These are phyloP conservation scores for Tortricodes alternella DNA, from an alignment of 2,888 invertebrate genomes.

Conservation along the genomic window DNA sequence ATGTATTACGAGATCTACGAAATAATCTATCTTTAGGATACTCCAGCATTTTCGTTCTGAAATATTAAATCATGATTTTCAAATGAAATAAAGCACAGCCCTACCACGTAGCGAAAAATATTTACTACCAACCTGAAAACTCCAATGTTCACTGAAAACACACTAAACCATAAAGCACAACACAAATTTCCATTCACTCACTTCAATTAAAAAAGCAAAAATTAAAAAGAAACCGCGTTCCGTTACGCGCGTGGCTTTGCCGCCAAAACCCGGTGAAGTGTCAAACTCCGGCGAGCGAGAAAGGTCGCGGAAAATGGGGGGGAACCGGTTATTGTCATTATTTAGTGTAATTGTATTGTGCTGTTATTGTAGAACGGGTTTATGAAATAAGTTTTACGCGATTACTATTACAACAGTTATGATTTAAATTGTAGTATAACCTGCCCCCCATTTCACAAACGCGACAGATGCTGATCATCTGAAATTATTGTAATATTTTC, in stretches of 20 bases:
- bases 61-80: no score
- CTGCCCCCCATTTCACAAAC: no score
- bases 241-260: conserved; percentile 46
- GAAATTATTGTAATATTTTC: no score
- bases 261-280: conserved; percentile 69
- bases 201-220: conserved; percentile 19
- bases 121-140: conserved; percentile 31
- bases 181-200: conserved; percentile 16
- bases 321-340: conserved; percentile 40
- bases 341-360: conserved; percentile 17
- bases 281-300: conserved; percentile 58
- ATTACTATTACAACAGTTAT: no score
- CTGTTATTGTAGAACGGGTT: background rate
- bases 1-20: no score
- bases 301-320: conserved; percentile 57
- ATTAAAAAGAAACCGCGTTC: conserved; percentile 22
- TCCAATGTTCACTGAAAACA: conserved; percentile 6
- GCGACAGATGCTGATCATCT: no score
- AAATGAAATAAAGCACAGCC: no score
- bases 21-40: no score
- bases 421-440: no score
- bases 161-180: conserved; percentile 24
- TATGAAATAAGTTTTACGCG: no score
- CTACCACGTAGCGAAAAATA: no score
- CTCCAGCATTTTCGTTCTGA: no score